Percentiles rank a stretch among this genome's conserved stretches.
phyloP scores from a whole-genome alignment of 2,113 vertebrate species.

The Bungarus multicinctus region DNA sequence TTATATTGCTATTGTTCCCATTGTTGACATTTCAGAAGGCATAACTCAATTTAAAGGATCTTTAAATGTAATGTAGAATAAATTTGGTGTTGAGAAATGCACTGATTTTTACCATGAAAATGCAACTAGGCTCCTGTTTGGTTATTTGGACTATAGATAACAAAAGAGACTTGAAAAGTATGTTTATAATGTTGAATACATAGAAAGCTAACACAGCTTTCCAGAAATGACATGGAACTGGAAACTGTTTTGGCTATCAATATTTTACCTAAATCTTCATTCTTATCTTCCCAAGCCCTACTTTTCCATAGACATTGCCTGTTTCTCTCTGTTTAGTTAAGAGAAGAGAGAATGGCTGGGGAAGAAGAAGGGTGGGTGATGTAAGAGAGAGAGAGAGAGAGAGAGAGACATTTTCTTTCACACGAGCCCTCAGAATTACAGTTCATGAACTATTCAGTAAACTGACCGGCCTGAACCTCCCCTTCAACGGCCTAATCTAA shows the following conservation, averaged over 20 bases:
- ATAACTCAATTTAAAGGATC: neutral
- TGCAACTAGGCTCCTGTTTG: neutral
- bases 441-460: constrained; percentile 88
- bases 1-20: neutral
- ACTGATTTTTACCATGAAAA: neutral
- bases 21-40: neutral
- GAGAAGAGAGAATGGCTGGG: neutral
- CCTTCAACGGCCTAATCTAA: constrained; percentile 96
- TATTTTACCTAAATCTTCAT: constrained; percentile 2
- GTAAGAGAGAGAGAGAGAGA: constrained; percentile 37
- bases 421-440: constrained; percentile 85
- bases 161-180: neutral
- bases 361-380: neutral
- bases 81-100: neutral
- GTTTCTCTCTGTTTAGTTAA: constrained; percentile 60
- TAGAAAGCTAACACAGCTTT: neutral
- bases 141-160: neutral
- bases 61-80: neutral
- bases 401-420: constrained; percentile 76
- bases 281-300: constrained; percentile 42
- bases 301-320: constrained; percentile 60
- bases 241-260: neutral
- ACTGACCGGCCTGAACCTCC: constrained; percentile 90
- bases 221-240: constrained; percentile 2
- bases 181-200: neutral